These are phyloP conservation scores for Rhagologus leucostigma DNA, from an alignment of 2,113 vertebrate species.

Conservation along the genomic window DNA sequence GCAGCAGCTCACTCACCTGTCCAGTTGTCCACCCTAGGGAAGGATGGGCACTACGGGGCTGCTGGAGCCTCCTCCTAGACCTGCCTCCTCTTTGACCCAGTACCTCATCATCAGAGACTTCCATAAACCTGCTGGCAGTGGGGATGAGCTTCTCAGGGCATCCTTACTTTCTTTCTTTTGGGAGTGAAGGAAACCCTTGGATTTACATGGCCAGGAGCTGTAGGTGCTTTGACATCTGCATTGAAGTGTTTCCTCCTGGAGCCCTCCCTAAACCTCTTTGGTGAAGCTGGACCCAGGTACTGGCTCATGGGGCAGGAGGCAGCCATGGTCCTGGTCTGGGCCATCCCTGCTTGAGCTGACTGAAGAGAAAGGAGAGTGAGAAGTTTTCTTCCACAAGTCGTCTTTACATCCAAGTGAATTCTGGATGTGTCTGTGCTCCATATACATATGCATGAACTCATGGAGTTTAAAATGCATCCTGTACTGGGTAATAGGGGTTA, in stretches of 20 bases:
- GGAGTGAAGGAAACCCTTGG: background rate
- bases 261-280: background rate
- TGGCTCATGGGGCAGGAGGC: background rate
- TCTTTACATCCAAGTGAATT: background rate
- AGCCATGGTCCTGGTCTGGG: background rate
- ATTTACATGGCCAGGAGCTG: background rate
- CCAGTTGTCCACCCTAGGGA: background rate
- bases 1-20: background rate
- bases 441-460: fast-evolving
- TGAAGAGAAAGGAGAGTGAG: background rate
- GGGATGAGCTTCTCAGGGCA: background rate
- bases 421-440: background rate
- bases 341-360: background rate
- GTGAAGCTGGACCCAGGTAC: background rate
- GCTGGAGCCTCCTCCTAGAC: background rate
- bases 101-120: background rate
- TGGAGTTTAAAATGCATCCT: background rate
- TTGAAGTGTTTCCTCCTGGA: background rate
- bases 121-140: background rate
- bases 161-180: background rate
- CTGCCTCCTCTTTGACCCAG: background rate
- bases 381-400: background rate
- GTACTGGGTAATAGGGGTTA: background rate
- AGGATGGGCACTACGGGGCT: fast-evolving
- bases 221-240: background rate